phyloP scores from a whole-genome alignment of 2,113 vertebrate species.

The Eptesicus fuscus region DNA sequence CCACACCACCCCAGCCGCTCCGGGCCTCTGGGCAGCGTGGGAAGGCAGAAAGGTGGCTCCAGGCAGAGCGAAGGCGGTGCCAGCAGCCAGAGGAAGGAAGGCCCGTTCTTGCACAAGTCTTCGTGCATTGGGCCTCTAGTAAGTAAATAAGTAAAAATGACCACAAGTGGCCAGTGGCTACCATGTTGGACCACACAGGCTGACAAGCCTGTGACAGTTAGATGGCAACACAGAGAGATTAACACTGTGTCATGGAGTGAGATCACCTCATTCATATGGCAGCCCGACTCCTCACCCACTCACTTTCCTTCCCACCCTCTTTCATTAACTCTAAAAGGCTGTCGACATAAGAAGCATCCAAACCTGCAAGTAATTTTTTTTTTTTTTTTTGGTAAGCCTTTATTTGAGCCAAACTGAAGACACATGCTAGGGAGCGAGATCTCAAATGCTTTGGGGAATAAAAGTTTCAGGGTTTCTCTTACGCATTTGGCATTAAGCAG shows the following conservation, averaged over 20 bases:
- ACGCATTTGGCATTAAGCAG: not conserved
- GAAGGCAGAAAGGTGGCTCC: no score
- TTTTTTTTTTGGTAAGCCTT: no score
- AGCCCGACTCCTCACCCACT: not conserved
- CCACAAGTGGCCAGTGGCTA: not conserved
- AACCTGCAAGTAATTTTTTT: not conserved
- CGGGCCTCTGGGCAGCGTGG: no score
- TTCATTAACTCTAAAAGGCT: not conserved
- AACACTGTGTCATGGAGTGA: no score
- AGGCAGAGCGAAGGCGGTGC: no score
- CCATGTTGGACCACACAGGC: not conserved
- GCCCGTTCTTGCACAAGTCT: no score
- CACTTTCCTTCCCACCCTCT: not conserved
- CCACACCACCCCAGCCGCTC: no score
- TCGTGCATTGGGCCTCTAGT: no score
- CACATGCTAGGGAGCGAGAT: not conserved
- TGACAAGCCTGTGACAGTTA: not conserved
- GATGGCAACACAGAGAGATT: no score
- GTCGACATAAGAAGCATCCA: not conserved
- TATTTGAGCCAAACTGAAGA: not conserved
- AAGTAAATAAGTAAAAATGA: not conserved
- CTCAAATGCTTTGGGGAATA: not conserved
- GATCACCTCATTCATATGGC: accelerated
- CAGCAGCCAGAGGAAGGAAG: no score
- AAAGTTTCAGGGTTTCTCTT: not conserved